phyloP scores from a whole-genome alignment of 2,797 vertebrate species.

The Spizella passerina region DNA sequence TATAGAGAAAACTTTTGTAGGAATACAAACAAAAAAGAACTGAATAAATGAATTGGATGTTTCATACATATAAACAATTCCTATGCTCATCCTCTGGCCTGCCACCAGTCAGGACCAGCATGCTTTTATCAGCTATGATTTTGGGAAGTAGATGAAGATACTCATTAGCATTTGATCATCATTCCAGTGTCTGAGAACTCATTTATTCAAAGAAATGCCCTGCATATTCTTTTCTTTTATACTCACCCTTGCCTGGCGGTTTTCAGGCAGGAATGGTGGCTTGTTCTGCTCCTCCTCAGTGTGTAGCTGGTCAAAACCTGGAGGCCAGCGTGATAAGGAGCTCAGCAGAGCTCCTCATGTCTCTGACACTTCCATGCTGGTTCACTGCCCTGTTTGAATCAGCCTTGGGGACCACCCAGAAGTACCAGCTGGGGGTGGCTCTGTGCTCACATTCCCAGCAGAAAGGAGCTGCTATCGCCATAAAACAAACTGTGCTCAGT shows the following conservation, averaged over 20 bases:
- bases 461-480: constrained; percentile 42
- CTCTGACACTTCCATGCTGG: constrained; percentile 44
- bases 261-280: background rate
- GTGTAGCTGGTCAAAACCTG: background rate
- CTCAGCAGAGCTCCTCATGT: constrained; percentile 32
- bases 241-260: background rate
- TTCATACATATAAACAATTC: background rate
- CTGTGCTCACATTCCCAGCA: constrained; percentile 10
- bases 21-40: background rate
- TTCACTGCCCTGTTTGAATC: constrained; percentile 42
- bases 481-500: constrained; percentile 41
- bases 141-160: background rate
- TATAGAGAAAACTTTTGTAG: background rate
- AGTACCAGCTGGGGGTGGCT: constrained; percentile 46
- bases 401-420: constrained; percentile 56
- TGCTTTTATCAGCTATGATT: background rate
- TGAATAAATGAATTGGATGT: background rate
- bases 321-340: constrained; percentile 12
- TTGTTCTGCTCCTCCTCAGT: background rate
- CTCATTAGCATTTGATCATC: background rate
- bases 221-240: background rate
- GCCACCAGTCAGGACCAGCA: background rate
- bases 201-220: background rate
- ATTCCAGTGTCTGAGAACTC: background rate
- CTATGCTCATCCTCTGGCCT: background rate